Evolutionary conservation across 2,113 vertebrate species (phyloP), one percentile per base, ranked within the genome.

Genomic region (Protobothrops mucrosquamatus): DNA sequence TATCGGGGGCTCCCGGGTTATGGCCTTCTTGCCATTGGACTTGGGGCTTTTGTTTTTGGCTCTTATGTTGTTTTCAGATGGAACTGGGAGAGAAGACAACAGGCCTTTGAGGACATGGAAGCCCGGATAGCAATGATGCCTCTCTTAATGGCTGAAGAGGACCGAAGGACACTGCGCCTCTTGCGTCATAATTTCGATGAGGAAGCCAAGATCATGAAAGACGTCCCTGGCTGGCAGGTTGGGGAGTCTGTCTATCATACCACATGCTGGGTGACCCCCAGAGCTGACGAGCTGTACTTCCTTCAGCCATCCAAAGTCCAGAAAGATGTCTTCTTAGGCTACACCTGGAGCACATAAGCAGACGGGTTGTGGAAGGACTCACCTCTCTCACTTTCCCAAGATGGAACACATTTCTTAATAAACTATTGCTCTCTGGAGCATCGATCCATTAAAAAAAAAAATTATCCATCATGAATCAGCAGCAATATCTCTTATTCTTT

Each of bases 171-270:
- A 5, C 93, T 99, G 55, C 97, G 97, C 64, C 95, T 98, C 93
- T 87, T 99, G 91, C 95, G 98, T 34, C 97, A 99, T 94, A 99
- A 99, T 93, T 93, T 99, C 54, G 98, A 99, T 88, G 98, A 99
- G 92, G 98, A 99, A 88, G 98, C 98, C 0, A 23, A 98, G 89
- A 89, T 99, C 95, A 99, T 99, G 99, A 99, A 98, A 95, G 98
- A 99, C 0, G 98, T 99, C 87, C 98, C 98, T 0, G 97, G 96
- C 23, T 99, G 99, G 99, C 98, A 99, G 98, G 99, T 99, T 94
- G 98, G 98, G 99, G 39, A 43, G 39, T 43, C 39, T 43, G 39
- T 43, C 39, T 43, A 43, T 43, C 39, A 43, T 43, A 43, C 39
- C 39, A 43, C 39, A 43, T 2, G 39, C 39, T 43, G 39, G 39